Evolutionary conservation across 2,113 vertebrate genomes (phyloP).

Genomic region (Melanocharis versteri): DNA sequence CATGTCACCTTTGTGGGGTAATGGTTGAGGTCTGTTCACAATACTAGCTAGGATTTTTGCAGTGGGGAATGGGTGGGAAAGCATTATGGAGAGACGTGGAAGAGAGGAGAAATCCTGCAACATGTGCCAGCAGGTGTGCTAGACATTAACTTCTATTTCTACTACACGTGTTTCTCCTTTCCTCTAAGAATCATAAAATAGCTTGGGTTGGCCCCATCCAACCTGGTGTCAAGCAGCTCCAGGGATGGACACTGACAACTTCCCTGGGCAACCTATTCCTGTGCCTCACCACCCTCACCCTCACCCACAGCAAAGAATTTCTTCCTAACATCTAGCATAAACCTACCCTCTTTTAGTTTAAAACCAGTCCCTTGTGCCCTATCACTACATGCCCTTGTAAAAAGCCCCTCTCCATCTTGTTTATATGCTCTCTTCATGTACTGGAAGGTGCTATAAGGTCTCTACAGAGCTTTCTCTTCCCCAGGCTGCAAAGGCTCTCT

Average conservation of each 20-base stretch:
- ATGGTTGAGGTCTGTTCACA: background rate
- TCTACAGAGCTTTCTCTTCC: background rate
- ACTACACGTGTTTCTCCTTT: background rate
- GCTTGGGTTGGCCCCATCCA: background rate
- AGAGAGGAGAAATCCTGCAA: background rate
- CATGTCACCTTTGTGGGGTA: accelerated
- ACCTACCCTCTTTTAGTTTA: background rate
- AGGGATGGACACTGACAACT: background rate
- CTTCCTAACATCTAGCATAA: background rate
- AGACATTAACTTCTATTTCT: background rate
- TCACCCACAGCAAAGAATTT: background rate
- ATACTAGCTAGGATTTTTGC: background rate
- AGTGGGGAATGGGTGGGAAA: background rate
- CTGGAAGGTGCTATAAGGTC: background rate
- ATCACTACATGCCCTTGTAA: background rate
- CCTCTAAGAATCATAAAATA: background rate
- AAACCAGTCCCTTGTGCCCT: background rate
- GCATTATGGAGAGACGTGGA: background rate
- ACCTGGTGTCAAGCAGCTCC: background rate
- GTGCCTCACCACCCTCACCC: background rate
- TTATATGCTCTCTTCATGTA: accelerated
- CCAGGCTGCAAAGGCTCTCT: background rate
- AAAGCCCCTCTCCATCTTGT: background rate
- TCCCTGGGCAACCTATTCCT: background rate
- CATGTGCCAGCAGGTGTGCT: accelerated